A percentile compares a stretch with the other conserved stretches of the same genome.
These are phyloP conservation scores for Shinisaurus crocodilurus DNA, from an alignment of 2,113 vertebrate genomes.

Conservation along the genomic window DNA sequence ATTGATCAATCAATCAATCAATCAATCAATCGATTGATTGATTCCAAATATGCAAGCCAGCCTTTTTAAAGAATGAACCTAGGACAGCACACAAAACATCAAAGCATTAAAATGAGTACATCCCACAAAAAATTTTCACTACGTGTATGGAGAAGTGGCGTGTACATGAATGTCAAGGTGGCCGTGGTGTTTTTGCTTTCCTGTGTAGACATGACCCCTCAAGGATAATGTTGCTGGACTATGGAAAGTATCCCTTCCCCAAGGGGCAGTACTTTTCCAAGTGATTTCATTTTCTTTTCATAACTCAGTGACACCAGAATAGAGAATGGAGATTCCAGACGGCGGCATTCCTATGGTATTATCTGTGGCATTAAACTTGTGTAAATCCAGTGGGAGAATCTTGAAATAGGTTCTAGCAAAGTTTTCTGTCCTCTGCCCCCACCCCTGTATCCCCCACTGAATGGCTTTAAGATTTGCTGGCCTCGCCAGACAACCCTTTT, in stretches of 20 bases:
- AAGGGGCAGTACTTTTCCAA: not conserved
- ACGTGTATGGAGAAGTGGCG: not conserved
- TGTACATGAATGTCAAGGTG: no score
- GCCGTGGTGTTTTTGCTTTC: not conserved
- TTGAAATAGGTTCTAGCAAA: not conserved
- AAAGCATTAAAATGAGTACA: not conserved
- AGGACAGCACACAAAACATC: not conserved
- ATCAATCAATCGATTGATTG: no score
- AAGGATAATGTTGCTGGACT: not conserved
- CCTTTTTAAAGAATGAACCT: not conserved
- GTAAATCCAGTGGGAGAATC: not conserved
- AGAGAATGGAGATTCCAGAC: conserved; percentile 5
- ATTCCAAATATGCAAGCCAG: not conserved
- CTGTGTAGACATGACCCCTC: not conserved
- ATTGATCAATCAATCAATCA: no score
- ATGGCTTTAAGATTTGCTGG: no score
- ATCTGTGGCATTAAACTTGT: not conserved
- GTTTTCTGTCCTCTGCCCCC: not conserved
- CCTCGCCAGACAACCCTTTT: not conserved
- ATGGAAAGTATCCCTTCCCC: not conserved
- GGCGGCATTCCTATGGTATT: not conserved
- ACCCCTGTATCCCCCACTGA: no score
- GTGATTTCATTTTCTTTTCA: conserved; percentile 20
- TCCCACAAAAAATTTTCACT: not conserved
- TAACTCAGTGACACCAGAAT: not conserved